These are phyloP conservation scores for Chrysemys picta DNA, from an alignment of 2,113 vertebrate species.

Conservation along the genomic window DNA sequence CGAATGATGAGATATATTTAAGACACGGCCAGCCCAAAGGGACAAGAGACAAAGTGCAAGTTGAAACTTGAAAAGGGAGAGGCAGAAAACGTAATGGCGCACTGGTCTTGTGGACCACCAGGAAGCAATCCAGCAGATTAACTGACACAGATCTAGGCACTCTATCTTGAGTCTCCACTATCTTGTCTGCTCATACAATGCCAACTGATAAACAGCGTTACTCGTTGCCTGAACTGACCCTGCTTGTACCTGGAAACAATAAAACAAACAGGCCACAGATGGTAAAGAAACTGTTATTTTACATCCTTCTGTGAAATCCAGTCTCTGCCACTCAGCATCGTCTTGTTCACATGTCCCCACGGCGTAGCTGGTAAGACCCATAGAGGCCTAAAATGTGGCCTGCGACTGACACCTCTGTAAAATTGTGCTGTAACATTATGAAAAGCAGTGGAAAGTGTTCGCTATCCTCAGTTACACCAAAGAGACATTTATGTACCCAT, in stretches of 20 bases:
- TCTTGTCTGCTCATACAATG: accelerated
- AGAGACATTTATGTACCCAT: neutral
- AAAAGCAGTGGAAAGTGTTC: too few relatives aligned
- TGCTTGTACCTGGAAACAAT: slow-evolving; percentile 3
- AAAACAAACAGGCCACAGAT: slow-evolving; percentile 9
- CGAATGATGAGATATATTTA: accelerated
- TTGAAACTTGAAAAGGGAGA: neutral
- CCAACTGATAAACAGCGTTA: slow-evolving; percentile 54
- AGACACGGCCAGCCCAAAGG: neutral
- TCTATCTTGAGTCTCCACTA: neutral
- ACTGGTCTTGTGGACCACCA: accelerated
- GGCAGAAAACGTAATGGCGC: neutral
- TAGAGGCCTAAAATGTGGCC: neutral
- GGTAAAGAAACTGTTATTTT: neutral
- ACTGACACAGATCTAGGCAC: neutral
- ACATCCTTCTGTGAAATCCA: accelerated
- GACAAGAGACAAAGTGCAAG: accelerated
- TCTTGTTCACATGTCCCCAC: neutral
- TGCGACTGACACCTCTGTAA: accelerated
- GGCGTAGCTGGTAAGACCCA: neutral
- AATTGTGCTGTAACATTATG: neutral
- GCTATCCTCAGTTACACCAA: neutral
- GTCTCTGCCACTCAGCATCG: too few relatives aligned
- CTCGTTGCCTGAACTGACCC: slow-evolving; percentile 55
- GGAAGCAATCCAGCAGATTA: neutral